phyloP scores from a whole-genome alignment of 2,113 vertebrate species.

The Tichodroma muraria region DNA sequence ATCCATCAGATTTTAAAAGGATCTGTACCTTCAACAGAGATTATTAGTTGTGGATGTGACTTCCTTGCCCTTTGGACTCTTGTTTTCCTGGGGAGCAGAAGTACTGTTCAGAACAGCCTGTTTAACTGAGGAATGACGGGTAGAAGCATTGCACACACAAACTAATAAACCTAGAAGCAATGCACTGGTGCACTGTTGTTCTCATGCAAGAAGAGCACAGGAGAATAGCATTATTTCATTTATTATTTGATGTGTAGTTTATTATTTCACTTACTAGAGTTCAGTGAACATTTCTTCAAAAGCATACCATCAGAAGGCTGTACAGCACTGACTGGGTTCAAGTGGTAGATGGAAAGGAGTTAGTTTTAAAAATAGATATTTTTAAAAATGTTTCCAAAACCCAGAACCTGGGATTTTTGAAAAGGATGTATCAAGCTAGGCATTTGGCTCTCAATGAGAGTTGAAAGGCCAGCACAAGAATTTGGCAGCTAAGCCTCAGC shows the following conservation, averaged over 20 bases:
- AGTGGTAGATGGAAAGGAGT: not conserved
- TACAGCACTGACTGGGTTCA: not conserved
- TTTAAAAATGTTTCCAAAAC: not conserved
- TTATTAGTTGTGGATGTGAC: not conserved
- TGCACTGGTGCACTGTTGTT: not conserved
- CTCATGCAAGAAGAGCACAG: not conserved
- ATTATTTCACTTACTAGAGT: not conserved
- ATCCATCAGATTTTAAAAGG: not conserved
- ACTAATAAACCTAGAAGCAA: not conserved
- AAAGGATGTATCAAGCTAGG: not conserved
- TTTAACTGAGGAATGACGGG: not conserved
- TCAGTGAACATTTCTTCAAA: not conserved
- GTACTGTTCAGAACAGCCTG: not conserved
- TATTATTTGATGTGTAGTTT: not conserved
- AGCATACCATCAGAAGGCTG: not conserved
- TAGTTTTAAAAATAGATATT: not conserved
- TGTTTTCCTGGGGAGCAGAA: not conserved
- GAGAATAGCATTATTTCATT: not conserved
- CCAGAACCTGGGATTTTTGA: not conserved
- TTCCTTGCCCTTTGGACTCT: not conserved
- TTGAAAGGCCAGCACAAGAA: not conserved
- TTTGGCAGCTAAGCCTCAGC: not conserved
- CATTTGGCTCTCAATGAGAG: not conserved
- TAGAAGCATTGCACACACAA: not conserved
- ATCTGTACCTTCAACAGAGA: not conserved